Conservation (phyloP, 2,113 vertebrate genomes). For the Chelonoidis abingdonii region DNA sequence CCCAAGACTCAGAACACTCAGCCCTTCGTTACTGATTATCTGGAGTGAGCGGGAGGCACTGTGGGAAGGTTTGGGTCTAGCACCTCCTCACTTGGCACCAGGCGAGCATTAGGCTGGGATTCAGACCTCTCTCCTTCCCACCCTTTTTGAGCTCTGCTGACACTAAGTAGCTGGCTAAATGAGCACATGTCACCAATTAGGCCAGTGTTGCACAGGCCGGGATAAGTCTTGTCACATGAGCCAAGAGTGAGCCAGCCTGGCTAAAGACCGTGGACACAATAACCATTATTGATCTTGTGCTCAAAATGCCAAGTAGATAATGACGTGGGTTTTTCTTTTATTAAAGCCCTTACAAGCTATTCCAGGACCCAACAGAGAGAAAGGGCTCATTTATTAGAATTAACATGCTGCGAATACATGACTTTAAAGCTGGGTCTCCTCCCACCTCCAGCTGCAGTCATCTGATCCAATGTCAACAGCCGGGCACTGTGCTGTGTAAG, state of each 20-base stretch:
- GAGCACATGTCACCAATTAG: accelerated
- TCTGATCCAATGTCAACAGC: accelerated
- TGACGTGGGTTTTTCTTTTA: slow-evolving; percentile 49
- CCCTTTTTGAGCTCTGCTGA: accelerated
- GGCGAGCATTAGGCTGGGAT: not conserved
- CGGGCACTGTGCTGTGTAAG: not conserved
- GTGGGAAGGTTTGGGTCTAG: not conserved
- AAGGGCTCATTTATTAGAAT: slow-evolving; percentile 57
- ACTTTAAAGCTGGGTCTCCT: not conserved
- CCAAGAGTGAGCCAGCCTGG: not conserved
- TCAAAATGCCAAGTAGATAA: slow-evolving; percentile 54
- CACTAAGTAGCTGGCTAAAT: accelerated
- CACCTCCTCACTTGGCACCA: not conserved
- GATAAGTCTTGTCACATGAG: not conserved
- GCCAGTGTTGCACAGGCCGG: accelerated
- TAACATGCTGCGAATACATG: not conserved
- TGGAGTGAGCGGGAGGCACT: not conserved
- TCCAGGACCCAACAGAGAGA: not conserved
- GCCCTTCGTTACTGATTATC: accelerated
- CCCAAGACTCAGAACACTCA: not conserved
- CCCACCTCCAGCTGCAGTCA: not conserved
- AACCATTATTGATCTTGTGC: not conserved
- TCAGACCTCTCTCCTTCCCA: not conserved
- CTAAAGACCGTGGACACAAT: not conserved
- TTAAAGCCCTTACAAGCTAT: slow-evolving; percentile 63